Base-by-base conservation (phyloP, 1,140 invertebrate genomes). In the Caenorhabditis inopinata region DNA sequence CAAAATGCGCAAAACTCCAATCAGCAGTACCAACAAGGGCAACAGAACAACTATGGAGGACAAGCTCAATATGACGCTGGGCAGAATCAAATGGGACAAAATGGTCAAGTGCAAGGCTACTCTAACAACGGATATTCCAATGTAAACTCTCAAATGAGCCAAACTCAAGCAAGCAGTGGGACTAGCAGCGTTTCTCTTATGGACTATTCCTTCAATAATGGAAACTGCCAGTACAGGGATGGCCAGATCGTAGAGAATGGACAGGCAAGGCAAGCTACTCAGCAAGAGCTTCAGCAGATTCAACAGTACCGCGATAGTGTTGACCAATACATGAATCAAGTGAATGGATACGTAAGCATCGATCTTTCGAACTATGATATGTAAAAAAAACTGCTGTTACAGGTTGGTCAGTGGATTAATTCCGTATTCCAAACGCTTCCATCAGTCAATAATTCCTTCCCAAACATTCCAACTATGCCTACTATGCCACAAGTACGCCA, bases 141-240 rank as follows among this genome's bases (percentile, higher is more conserved):
- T 49, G 62, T 74, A 21, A 58, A 68, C 32, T 68, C 58, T 9
- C 58, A 68, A 38, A 68, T 68, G 58, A 42, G 32, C n/a, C 58
- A 68, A 7, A 68, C 32, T 21, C 58, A 58, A 38, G 48, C 23
- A 9, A 21, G 29, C 18, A 51, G 21, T 21, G 78, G 78, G 74
- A 79, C 18, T 35, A 79, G 51, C 25, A 58, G 49, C 27, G 78
- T 79, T 16, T 42, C 29, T 6, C 38, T 79, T 9, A 74, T 38
- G 38, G 35, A 73, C 18, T 79, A 79, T 45, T 79, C 78, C 3
- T 79, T 79, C 78, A 79, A 75, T 27, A 79, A 79, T 58, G 78
- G 78, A 74, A 79, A 79, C 21, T 79, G 78, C 9, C 78, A 79
- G 46, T 79, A 79, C 21, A 35, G 74, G 35, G 78, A 79, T 79